These are phyloP conservation scores for Ctenomys sociabilis DNA, from an alignment of 2,113 vertebrate species.

Conservation along the genomic window DNA sequence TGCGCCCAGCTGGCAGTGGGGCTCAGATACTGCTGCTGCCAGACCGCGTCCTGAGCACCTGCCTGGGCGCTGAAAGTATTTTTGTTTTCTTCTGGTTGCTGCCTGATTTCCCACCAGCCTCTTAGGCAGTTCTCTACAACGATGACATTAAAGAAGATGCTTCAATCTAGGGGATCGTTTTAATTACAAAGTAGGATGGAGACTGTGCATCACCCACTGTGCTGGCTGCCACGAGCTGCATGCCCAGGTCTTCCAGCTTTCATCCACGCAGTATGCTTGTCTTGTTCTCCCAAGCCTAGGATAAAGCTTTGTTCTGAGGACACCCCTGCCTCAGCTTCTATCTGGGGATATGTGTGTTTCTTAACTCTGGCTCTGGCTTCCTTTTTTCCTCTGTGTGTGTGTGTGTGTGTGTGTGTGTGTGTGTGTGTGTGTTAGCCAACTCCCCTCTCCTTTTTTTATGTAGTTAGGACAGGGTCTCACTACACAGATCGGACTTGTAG, in stretches of 20 bases:
- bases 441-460: not conserved
- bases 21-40: not conserved
- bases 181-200: not conserved
- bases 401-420: not conserved
- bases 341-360: not conserved
- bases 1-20: constrained; percentile 29
- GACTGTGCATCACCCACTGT: no score
- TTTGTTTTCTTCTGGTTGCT: constrained; percentile 57
- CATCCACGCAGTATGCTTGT: not conserved
- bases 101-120: constrained; percentile 64
- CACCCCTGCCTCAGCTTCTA: not conserved
- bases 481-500: no score
- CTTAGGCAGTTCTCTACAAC: not conserved
- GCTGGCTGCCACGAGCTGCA: not conserved
- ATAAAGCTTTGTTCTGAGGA: not conserved
- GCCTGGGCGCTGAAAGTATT: constrained; percentile 47
- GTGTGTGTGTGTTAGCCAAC: not conserved
- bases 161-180: constrained; percentile 30
- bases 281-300: not conserved
- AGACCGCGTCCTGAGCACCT: no score
- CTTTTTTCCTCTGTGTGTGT: not conserved
- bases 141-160: constrained; percentile 53
- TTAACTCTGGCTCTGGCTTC: not conserved
- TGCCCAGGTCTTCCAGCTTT: not conserved
- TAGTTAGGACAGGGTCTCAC: no score